A percentile compares a stretch with the other conserved stretches of the same genome.
These are phyloP conservation scores for Lasius platythorax DNA, from an alignment of 2,888 invertebrate species.

Conservation along the genomic window DNA sequence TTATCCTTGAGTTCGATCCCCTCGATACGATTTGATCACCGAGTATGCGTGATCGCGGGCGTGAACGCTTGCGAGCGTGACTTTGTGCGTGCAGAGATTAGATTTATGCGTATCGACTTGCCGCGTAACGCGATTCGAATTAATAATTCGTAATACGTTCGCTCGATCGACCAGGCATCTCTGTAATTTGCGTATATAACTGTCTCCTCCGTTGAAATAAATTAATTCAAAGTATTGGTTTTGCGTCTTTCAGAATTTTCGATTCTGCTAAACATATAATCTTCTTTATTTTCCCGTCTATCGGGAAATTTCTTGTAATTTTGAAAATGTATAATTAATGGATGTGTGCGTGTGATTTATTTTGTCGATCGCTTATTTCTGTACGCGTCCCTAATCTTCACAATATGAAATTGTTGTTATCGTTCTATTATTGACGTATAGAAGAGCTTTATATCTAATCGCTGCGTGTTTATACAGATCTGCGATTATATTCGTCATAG, in stretches of 20 bases:
- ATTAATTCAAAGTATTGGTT: neutral
- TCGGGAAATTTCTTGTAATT: neutral
- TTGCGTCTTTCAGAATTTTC: neutral
- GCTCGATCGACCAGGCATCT: neutral
- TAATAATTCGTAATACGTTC: slow-evolving; percentile 54
- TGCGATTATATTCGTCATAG: neutral
- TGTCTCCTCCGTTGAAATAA: slow-evolving; percentile 18
- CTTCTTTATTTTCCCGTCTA: neutral
- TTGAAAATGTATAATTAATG: neutral
- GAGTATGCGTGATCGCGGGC: slow-evolving; percentile 57
- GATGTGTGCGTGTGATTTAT: neutral
- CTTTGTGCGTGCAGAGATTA: slow-evolving; percentile 23
- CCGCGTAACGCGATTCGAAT: slow-evolving; percentile 49
- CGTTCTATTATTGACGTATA: neutral
- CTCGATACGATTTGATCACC: slow-evolving; percentile 60
- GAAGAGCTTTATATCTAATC: neutral
- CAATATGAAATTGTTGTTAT: neutral
- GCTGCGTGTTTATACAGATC: neutral
- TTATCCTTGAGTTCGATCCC: slow-evolving; percentile 85
- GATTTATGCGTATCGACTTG: slow-evolving; percentile 56
- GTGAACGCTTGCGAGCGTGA: slow-evolving; percentile 46
- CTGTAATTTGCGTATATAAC: slow-evolving; percentile 41
- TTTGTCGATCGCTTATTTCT: neutral
- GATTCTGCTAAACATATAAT: neutral
- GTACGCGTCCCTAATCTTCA: neutral